Conservation (phyloP, 2,888 invertebrate genomes). For the Yponomeuta sedellus region DNA sequence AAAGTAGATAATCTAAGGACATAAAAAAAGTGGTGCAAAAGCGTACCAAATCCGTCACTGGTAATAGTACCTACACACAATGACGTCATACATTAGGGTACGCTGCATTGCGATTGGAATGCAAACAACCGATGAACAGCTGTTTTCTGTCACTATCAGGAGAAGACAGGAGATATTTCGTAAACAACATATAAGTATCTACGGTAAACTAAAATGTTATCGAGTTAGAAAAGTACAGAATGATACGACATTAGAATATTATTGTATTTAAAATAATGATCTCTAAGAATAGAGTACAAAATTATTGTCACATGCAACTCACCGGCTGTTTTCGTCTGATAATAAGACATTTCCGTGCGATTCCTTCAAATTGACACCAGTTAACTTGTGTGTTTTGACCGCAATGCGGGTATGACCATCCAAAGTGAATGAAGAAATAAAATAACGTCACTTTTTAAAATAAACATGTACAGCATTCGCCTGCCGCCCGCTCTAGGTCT, state of each 20-base stretch:
- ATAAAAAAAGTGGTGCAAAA: too few relatives aligned
- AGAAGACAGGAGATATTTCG: too few relatives aligned
- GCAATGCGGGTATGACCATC: neutral
- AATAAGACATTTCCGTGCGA: conserved; percentile 44
- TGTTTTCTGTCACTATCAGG: neutral
- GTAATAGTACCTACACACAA: neutral
- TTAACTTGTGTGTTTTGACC: neutral
- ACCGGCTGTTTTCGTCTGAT: conserved; percentile 50
- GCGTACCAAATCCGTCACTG: too few relatives aligned
- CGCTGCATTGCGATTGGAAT: neutral
- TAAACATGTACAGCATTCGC: conserved; percentile 37
- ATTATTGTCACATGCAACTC: conserved; percentile 30
- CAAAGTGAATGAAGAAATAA: conserved; percentile 38
- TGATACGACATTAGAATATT: too few relatives aligned
- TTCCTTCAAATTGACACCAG: neutral
- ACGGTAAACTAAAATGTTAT: too few relatives aligned
- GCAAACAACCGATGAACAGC: neutral
- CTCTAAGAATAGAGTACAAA: neutral
- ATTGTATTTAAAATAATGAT: too few relatives aligned
- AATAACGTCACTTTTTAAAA: conserved; percentile 66
- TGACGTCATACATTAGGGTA: neutral
- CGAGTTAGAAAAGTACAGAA: too few relatives aligned
- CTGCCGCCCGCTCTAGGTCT: conserved; percentile 19
- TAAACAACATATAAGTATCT: too few relatives aligned
- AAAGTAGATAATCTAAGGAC: too few relatives aligned